Evolutionary conservation across 2,113 vertebrate genomes (phyloP).

Genomic region (Suncus etruscus): DNA sequence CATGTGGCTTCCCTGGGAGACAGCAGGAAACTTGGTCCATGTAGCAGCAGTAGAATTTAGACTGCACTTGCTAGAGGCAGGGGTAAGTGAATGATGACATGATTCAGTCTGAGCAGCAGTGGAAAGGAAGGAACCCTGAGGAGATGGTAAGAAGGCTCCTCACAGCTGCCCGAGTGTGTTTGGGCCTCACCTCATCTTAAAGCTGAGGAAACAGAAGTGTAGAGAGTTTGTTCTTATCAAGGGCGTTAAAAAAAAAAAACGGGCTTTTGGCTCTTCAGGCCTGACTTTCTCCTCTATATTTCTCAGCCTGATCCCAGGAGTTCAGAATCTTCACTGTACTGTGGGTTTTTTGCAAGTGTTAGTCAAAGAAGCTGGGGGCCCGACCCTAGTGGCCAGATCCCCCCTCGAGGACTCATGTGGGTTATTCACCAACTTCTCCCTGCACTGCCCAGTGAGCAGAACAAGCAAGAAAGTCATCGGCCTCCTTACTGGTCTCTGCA

Average conservation of each 20-base stretch:
- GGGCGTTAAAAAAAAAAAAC: not conserved
- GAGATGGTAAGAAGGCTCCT: not conserved
- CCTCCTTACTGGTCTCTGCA: fast-evolving
- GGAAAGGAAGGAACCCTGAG: not conserved
- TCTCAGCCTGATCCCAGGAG: not conserved
- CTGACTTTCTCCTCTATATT: not conserved
- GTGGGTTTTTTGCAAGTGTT: not conserved
- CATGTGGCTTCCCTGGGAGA: not conserved
- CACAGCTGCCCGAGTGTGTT: not conserved
- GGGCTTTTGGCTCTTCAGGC: not conserved
- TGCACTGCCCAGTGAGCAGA: not conserved
- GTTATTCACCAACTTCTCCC: not conserved
- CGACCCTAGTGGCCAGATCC: not conserved
- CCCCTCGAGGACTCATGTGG: not conserved
- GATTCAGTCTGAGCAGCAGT: not conserved
- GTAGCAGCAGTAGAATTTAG: slow-evolving; percentile 5
- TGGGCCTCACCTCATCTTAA: not conserved
- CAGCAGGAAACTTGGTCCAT: not conserved
- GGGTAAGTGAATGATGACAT: not conserved
- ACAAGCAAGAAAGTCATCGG: not conserved
- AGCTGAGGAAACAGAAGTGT: not conserved
- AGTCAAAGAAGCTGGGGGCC: not conserved
- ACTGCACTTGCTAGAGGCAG: not conserved
- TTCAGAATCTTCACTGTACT: not conserved
- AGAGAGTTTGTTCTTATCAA: not conserved